These are phyloP conservation scores for Phaethon lepturus DNA, from an alignment of 2,113 vertebrate genomes.

Conservation along the genomic window DNA sequence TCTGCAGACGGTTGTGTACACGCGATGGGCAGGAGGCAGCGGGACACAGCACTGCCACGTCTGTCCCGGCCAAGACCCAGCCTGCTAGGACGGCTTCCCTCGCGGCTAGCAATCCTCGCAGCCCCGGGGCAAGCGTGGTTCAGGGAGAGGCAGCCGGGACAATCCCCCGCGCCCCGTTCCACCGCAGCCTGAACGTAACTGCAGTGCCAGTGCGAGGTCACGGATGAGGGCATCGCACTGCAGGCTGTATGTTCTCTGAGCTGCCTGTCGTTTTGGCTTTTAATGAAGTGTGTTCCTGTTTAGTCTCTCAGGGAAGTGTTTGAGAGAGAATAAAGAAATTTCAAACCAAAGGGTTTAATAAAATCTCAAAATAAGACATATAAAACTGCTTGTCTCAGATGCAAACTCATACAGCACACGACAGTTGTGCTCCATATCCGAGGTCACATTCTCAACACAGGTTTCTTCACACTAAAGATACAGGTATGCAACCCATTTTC, in stretches of 20 bases:
- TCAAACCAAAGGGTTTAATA: neutral
- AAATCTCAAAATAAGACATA: neutral
- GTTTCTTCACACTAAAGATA: neutral
- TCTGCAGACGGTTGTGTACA: neutral
- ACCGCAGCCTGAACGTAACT: accelerated
- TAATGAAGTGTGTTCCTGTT: neutral
- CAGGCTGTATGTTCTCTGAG: neutral
- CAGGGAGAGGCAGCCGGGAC: accelerated
- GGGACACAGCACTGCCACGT: neutral
- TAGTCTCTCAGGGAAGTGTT: neutral
- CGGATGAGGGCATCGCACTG: accelerated
- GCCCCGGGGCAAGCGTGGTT: neutral
- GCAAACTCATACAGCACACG: neutral
- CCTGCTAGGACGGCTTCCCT: neutral
- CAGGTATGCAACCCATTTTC: neutral
- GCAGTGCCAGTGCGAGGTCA: neutral
- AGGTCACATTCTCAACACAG: neutral
- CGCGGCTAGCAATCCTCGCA: neutral
- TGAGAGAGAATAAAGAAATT: neutral
- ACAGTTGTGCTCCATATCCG: neutral
- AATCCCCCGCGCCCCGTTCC: accelerated
- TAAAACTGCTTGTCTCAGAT: neutral
- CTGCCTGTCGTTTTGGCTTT: neutral
- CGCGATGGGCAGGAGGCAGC: neutral
- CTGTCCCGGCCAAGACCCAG: neutral